Conservation (phyloP, 2,797 vertebrate species). For the Macropus fuliginosus region DNA sequence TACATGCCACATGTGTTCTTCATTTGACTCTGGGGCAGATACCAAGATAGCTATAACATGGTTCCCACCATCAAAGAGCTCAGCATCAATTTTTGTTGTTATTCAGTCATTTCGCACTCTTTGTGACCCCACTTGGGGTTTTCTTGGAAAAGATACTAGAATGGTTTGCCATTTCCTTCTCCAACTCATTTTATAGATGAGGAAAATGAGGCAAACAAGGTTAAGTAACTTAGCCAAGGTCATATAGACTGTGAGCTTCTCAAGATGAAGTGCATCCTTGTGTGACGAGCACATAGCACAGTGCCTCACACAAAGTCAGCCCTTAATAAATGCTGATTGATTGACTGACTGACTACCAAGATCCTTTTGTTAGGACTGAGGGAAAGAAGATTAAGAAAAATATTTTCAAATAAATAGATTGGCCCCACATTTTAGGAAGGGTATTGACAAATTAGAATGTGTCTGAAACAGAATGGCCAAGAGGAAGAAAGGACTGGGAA, state of each 20-base stretch:
- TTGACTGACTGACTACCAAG: neutral
- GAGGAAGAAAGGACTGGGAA: too few relatives aligned
- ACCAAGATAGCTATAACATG: neutral
- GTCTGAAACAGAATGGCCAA: too few relatives aligned
- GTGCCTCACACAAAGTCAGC: too few relatives aligned
- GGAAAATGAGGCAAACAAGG: neutral
- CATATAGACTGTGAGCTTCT: neutral
- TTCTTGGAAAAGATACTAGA: neutral
- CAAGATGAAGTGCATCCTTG: neutral
- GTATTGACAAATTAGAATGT: too few relatives aligned
- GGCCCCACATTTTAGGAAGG: too few relatives aligned
- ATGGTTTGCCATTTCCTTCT: neutral
- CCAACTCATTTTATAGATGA: neutral
- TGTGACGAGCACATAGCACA: neutral
- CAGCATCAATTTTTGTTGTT: neutral
- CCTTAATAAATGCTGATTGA: neutral
- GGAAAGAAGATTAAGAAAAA: neutral
- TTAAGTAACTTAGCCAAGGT: neutral
- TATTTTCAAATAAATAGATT: neutral
- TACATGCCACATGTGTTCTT: too few relatives aligned
- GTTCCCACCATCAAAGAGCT: neutral
- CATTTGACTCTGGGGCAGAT: neutral
- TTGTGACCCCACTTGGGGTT: neutral
- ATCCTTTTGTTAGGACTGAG: neutral
- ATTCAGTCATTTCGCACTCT: neutral